Evolutionary conservation across 1,140 invertebrate species (phyloP), one percentile per base, ranked within the genome.

Genomic region (Triops longicaudatus): DNA sequence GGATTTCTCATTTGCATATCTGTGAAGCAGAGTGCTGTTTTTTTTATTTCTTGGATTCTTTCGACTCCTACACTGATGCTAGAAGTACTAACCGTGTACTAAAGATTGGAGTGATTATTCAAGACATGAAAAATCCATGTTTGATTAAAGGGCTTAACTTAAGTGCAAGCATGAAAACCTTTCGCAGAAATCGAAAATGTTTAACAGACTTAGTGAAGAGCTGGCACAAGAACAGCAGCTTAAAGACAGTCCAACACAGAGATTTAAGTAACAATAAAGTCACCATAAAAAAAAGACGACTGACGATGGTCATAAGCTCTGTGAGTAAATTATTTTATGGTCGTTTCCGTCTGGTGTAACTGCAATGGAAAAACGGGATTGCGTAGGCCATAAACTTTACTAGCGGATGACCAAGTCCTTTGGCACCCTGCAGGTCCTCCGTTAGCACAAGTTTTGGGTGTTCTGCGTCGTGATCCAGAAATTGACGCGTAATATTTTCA

Each of bases 341-440:
- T 22, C 22, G 2, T 63, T 63, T 63, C 50, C 50, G 50, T 63
- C 50, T 63, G 14, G 50, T 6, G 50, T 63, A 63, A 63, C 50
- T 63, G 50, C 10, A 63, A 63, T 6, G 50, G 50, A 63, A 63
- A 63, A 63, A 63, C 50, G 50, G 50, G 50, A 63, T 63, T 63
- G 50, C 50, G 14, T 22, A 63, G n/a, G 50, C 17, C 14, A 63
- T 63, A 63, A 63, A 63, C 14, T 63, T 63, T 63, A 63, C 17
- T 63, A 63, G 50, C 50, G 50, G 50, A 63, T 63, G 50, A 63
- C 50, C 50, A 22, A 14, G 50, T 63, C 50, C 50, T 63, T 63
- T 3, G 7, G 50, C 50, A 17, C 50, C 50, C 50, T 63, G 22
- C 6, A 63, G 50, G 50, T 22, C 17, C 22, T n/a, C 9, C 14